These are phyloP conservation scores for Synanthedon tipuliformis DNA, from an alignment of 2,888 invertebrate genomes.

Conservation along the genomic window DNA sequence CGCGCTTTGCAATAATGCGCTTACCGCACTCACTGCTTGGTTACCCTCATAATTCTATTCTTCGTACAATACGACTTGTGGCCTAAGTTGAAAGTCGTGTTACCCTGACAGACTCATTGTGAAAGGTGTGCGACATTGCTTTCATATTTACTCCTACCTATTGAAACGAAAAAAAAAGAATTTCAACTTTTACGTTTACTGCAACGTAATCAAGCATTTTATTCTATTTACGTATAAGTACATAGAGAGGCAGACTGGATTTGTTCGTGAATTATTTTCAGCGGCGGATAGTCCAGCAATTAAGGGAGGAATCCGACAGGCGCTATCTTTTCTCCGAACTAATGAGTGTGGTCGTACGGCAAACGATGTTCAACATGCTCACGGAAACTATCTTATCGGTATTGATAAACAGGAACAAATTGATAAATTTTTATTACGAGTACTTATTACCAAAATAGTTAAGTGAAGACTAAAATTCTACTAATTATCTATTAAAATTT, in stretches of 20 bases:
- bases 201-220: background rate
- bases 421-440: slow-evolving; percentile 30
- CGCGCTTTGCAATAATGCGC: slow-evolving; percentile 59
- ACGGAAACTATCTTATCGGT: slow-evolving; percentile 49
- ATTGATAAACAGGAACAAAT: slow-evolving; percentile 64
- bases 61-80: slow-evolving; percentile 43
- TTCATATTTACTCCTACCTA: slow-evolving; percentile 2
- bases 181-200: background rate
- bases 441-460: too few species aligned
- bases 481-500: background rate
- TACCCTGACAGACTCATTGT: slow-evolving; percentile 32
- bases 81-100: slow-evolving; percentile 60
- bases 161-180: background rate
- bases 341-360: slow-evolving; percentile 45
- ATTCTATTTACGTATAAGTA: background rate
- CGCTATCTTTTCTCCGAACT: slow-evolving; percentile 48
- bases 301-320: slow-evolving; percentile 44
- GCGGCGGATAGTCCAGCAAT: slow-evolving; percentile 47
- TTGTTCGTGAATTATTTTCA: background rate
- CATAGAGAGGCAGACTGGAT: background rate
- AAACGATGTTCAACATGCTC: slow-evolving; percentile 33
- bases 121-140: slow-evolving; percentile 9
- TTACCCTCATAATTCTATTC: slow-evolving; percentile 56
- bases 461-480: slow-evolving; percentile 1
- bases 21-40: slow-evolving; percentile 46